A percentile compares a stretch with the other conserved stretches of the same genome.
Conservation (phyloP, 1,140 invertebrate genomes). For the Mizuhopecten yessoensis region DNA sequence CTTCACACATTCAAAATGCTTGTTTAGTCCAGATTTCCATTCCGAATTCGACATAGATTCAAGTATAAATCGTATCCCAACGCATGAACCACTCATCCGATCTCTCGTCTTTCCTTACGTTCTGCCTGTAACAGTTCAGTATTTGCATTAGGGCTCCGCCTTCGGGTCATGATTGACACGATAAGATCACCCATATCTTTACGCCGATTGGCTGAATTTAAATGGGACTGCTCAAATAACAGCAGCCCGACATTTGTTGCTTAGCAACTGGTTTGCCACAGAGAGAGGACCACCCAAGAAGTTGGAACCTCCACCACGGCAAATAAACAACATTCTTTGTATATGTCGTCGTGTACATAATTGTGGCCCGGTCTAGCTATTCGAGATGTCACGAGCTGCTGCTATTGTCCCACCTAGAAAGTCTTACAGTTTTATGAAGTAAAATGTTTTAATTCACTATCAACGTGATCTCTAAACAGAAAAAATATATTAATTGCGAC, state of each 20-base stretch:
- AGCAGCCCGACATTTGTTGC: slow-evolving; percentile 81
- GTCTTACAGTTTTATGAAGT: slow-evolving; percentile 63
- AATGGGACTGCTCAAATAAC: slow-evolving; percentile 79
- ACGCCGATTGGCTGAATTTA: slow-evolving; percentile 78
- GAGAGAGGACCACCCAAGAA: slow-evolving; percentile 81
- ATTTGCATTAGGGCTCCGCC: slow-evolving; percentile 80
- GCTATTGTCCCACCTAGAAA: slow-evolving; percentile 60
- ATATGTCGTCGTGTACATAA: slow-evolving; percentile 63
- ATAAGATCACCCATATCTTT: slow-evolving; percentile 70
- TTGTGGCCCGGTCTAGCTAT: slow-evolving; percentile 53
- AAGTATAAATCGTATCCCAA: slow-evolving; percentile 65
- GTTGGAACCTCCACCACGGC: slow-evolving; percentile 70
- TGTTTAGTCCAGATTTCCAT: slow-evolving; percentile 75
- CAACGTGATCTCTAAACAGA: neutral
- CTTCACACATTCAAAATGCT: slow-evolving; percentile 67
- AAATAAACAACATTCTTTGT: slow-evolving; percentile 71
- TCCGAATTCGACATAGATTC: slow-evolving; percentile 69
- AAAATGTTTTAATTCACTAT: slow-evolving; percentile 34
- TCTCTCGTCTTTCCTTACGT: slow-evolving; percentile 63
- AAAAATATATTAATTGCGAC: neutral
- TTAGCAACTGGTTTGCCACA: slow-evolving; percentile 81
- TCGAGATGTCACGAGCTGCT: slow-evolving; percentile 58
- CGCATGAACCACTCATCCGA: slow-evolving; percentile 60
- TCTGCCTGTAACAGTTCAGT: slow-evolving; percentile 63
- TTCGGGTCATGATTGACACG: slow-evolving; percentile 76